phyloP scores from a whole-genome alignment of 2,113 vertebrate genomes.

The Climacteris rufus region DNA sequence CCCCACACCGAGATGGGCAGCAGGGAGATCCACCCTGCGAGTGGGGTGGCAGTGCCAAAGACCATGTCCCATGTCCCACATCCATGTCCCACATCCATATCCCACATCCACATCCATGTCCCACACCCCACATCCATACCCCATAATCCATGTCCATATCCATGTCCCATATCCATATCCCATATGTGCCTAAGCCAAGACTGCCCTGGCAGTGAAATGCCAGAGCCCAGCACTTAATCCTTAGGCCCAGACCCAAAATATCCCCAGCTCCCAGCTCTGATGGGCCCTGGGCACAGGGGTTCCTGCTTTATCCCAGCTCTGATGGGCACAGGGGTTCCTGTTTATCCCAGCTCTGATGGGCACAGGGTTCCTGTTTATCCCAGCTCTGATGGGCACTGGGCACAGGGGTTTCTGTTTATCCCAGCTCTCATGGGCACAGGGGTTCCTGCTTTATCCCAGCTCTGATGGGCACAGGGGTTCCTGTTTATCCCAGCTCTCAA shows the following conservation, averaged over 20 bases:
- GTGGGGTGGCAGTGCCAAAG: too few relatives aligned
- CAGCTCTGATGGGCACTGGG: neutral
- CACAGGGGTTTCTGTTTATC: neutral
- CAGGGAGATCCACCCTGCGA: neutral
- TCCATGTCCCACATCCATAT: rapidly evolving
- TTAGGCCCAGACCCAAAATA: rapidly evolving
- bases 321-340: neutral
- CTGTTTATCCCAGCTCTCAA: neutral
- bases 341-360: neutral
- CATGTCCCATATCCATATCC: rapidly evolving
- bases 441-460: neutral
- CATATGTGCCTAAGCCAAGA: neutral
- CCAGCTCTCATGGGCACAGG: neutral
- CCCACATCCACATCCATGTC: rapidly evolving
- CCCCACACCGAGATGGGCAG: rapidly evolving
- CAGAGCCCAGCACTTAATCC: neutral
- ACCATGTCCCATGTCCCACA: neutral
- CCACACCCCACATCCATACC: rapidly evolving
- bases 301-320: neutral
- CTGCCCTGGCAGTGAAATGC: neutral
- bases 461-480: too few relatives aligned
- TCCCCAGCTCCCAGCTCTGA: neutral
- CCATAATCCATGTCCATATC: too few relatives aligned
- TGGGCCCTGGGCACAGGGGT: neutral
- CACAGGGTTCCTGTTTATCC: neutral